Percentiles rank a stretch among this genome's conserved stretches.
These are phyloP conservation scores for Zootermopsis nevadensis DNA, from an alignment of 2,888 invertebrate species.

Conservation along the genomic window DNA sequence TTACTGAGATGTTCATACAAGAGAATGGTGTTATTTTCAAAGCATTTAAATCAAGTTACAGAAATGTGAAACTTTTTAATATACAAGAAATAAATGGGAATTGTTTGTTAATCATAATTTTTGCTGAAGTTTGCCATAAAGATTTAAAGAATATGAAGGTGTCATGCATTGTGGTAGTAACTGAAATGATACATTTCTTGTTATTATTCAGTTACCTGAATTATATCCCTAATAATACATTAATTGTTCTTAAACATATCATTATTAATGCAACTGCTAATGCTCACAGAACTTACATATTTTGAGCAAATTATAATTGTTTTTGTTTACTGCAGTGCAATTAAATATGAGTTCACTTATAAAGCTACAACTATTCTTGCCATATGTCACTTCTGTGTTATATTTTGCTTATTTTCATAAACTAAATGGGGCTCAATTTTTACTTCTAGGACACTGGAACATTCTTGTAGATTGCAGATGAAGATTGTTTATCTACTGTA, in stretches of 20 bases:
- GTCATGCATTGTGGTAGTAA: slow-evolving; percentile 17
- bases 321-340: no score
- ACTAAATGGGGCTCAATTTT: no score
- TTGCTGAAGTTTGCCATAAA: not conserved
- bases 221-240: not conserved
- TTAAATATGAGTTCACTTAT: no score
- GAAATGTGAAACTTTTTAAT: slow-evolving; percentile 26
- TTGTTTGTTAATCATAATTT: slow-evolving; percentile 8
- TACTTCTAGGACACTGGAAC: no score
- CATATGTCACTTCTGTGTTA: no score
- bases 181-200: not conserved
- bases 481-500: no score
- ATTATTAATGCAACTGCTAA: no score
- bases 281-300: no score
- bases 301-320: no score
- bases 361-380: no score
- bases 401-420: no score
- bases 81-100: slow-evolving; percentile 2
- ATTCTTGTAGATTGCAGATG: no score
- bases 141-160: not conserved
- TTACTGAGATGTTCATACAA: slow-evolving; percentile 17
- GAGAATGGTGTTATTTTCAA: slow-evolving; percentile 47
- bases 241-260: not conserved
- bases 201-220: not conserved
- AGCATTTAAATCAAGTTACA: slow-evolving; percentile 47